These are phyloP conservation scores for Reinhardtius hippoglossoides DNA, from an alignment of 2,113 vertebrate species.

Conservation along the genomic window DNA sequence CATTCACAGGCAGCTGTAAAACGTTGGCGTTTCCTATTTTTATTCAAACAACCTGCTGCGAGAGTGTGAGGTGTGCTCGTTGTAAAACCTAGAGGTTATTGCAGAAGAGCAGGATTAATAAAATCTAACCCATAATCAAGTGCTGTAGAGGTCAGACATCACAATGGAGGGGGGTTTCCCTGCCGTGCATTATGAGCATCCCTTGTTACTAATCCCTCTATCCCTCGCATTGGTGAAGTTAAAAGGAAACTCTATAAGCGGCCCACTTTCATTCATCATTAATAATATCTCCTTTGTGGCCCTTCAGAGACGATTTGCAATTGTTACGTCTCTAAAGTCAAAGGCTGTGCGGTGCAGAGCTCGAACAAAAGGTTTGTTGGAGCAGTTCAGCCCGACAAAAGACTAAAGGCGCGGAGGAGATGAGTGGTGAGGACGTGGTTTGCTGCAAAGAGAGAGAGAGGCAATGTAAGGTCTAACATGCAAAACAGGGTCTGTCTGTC, in stretches of 20 bases:
- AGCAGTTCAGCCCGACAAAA: conserved; percentile 43
- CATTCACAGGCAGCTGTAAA: not conserved
- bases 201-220: conserved; percentile 52
- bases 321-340: too few species aligned
- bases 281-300: conserved; percentile 44
- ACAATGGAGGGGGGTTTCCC: conserved; percentile 15
- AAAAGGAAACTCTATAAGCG: conserved; percentile 32
- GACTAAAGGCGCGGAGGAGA: conserved; percentile 34
- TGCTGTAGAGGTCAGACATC: conserved; percentile 49
- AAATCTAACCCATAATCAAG: conserved; percentile 34
- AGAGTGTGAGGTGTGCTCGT: conserved; percentile 11
- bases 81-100: conserved; percentile 22
- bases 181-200: conserved; percentile 39
- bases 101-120: conserved; percentile 32
- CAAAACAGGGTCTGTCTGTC: conserved; percentile 21
- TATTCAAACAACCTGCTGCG: conserved; percentile 29
- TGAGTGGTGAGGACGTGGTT: conserved; percentile 19
- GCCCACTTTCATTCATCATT: conserved; percentile 45
- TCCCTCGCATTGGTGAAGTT: conserved; percentile 43
- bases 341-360: too few species aligned
- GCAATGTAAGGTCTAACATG: conserved; percentile 10
- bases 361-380: conserved; percentile 35
- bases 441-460: conserved; percentile 8
- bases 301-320: too few species aligned
- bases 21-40: conserved; percentile 13